Base-by-base conservation (phyloP, 2,888 invertebrate species). In the Uloborus plumipes region DNA sequence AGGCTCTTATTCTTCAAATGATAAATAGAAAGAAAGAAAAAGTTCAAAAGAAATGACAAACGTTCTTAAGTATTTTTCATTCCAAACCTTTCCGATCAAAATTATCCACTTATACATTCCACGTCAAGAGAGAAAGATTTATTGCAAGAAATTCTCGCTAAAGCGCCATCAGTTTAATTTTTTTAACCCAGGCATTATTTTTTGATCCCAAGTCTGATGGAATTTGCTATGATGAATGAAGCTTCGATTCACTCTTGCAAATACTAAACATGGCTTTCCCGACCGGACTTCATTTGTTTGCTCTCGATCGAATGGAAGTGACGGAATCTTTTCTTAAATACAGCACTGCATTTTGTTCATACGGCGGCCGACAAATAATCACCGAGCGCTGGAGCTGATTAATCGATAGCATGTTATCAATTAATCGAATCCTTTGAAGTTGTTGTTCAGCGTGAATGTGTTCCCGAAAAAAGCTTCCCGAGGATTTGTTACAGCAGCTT, bases 61-160 rank as follows among this genome's bases (percentile, higher is more conserved):
- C 77, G 70, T 69, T 77, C 77, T 55, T 71, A 70, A 71, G 77
- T 70, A 77, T 77, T 77, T 77, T 77, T 71, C 77, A 71, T 77
- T 26, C 58, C 55, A 71, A 70, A 55, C 70, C 77, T 77, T 71
- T 77, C 71, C 70, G 77, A 77, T 77, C 77, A 77, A 77, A 77
- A 77, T 77, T 77, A 77, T 77, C 77, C 70, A 62, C 70, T 77
- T 77, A 77, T 77, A 64, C 71, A 77, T 77, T 77, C 77, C 58
- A 58, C 71, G 77, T 77, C 77, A 77, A 55, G 64, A 77, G 53
- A 55, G 77, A 62, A 77, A 77, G 77, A 77, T 77, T 77, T 77
- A 77, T 77, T 77, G 67, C 77, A 58, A 70, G 71, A 70, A 77
- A 77, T 65, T 77, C 77, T 77, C 77, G 70, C 70, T 71, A 77